Evolutionary conservation across 2,888 invertebrate genomes (phyloP).

Genomic region (Limulus polyphemus): DNA sequence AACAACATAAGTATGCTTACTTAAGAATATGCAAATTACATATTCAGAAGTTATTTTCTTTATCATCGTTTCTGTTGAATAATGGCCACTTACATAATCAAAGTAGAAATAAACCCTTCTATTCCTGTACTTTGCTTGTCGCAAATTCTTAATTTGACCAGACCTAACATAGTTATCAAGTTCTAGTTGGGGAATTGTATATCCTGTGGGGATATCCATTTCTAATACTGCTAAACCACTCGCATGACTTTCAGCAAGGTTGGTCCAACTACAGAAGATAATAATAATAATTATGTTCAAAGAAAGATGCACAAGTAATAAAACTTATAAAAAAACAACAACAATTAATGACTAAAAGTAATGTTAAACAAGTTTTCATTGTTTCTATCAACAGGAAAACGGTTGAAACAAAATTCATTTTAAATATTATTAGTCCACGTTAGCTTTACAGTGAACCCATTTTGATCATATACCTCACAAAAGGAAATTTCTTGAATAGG

Average conservation of each 20-base stretch:
- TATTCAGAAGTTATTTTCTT: no score
- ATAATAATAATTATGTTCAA: background rate
- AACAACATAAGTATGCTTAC: no score
- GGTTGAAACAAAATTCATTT: no score
- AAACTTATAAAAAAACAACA: background rate
- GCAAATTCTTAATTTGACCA: slow-evolving; percentile 62
- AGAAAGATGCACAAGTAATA: background rate
- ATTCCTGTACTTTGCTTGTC: slow-evolving; percentile 67
- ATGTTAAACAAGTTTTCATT: no score
- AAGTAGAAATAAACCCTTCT: slow-evolving; percentile 83
- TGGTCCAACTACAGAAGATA: slow-evolving; percentile 11
- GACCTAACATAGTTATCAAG: slow-evolving; percentile 71
- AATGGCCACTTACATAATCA: slow-evolving; percentile 58
- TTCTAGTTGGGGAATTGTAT: slow-evolving; percentile 78
- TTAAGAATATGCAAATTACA: no score
- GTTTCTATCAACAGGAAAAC: no score
- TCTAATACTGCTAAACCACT: slow-evolving; percentile 81
- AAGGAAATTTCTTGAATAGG: no score
- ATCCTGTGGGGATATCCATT: slow-evolving; percentile 79
- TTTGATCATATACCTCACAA: no score
- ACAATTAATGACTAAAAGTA: no score
- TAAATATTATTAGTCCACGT: no score
- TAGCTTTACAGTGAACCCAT: no score
- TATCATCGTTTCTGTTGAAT: background rate
- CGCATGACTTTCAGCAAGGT: slow-evolving; percentile 52